phyloP scores from a whole-genome alignment of 1,140 invertebrate species.

The Andricus grossulariae region DNA sequence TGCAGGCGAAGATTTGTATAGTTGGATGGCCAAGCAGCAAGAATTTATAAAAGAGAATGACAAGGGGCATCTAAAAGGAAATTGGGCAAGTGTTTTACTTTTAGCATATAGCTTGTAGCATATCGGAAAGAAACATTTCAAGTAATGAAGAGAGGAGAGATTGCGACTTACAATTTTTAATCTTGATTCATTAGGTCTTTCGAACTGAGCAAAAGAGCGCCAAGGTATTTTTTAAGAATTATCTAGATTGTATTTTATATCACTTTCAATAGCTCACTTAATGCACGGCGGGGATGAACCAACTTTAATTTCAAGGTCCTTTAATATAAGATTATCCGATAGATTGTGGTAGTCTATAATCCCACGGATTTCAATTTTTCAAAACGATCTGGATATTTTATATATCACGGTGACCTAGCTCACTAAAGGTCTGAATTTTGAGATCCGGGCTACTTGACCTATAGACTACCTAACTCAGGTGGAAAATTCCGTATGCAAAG shows the following conservation, averaged over 20 bases:
- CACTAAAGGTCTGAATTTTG: too few relatives aligned
- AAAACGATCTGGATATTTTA: too few relatives aligned
- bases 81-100: conserved; percentile 67
- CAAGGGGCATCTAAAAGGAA: conserved; percentile 72
- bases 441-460: too few relatives aligned
- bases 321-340: too few relatives aligned
- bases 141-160: too few relatives aligned
- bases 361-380: too few relatives aligned
- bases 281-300: neutral
- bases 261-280: conserved; percentile 24
- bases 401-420: too few relatives aligned
- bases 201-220: conserved; percentile 69
- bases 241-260: conserved; percentile 29
- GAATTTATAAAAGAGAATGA: conserved; percentile 78
- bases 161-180: conserved; percentile 32
- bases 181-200: conserved; percentile 67
- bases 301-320: too few relatives aligned
- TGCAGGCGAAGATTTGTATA: conserved; percentile 90
- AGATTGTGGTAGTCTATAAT: too few relatives aligned
- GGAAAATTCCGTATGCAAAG: too few relatives aligned
- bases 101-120: neutral
- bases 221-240: conserved; percentile 61
- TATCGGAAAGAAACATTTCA: too few relatives aligned
- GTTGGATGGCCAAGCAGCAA: conserved; percentile 96
- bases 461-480: too few relatives aligned